Conservation (phyloP, 2,797 vertebrate species). For the Tokudaia tokunoshimensis region DNA sequence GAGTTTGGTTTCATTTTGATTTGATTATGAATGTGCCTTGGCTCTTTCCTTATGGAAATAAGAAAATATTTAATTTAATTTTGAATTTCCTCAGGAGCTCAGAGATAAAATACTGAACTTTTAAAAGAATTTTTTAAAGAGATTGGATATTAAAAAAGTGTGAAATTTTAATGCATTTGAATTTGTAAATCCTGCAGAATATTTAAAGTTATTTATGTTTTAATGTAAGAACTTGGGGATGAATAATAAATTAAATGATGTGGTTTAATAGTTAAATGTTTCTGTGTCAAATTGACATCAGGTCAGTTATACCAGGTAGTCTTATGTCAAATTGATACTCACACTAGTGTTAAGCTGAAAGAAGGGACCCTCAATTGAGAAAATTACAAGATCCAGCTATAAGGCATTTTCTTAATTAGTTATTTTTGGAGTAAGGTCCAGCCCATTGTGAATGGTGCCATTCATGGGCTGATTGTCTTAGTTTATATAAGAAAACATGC, state of each 20-base stretch:
- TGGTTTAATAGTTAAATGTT: neutral
- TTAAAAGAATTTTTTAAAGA: neutral
- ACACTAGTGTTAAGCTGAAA: neutral
- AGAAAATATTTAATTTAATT: neutral
- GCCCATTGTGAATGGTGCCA: neutral
- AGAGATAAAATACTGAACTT: neutral
- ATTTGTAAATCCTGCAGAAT: neutral
- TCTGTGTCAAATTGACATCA: neutral
- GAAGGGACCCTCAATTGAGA: neutral
- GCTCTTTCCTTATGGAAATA: neutral
- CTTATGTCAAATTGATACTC: neutral
- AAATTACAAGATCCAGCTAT: neutral
- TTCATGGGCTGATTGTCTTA: neutral
- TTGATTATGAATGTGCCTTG: neutral
- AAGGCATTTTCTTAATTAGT: neutral
- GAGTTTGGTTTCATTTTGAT: neutral
- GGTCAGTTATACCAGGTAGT: neutral
- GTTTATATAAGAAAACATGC: neutral
- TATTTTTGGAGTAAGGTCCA: neutral
- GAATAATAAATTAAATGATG: neutral
- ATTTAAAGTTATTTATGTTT: neutral
- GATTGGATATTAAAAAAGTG: neutral
- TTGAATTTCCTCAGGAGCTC: neutral
- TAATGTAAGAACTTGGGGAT: neutral
- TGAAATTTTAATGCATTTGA: neutral